Percentiles rank a stretch among this genome's conserved stretches.
Conservation (phyloP, 2,797 vertebrate genomes). For the Anisognathus igniventris region DNA sequence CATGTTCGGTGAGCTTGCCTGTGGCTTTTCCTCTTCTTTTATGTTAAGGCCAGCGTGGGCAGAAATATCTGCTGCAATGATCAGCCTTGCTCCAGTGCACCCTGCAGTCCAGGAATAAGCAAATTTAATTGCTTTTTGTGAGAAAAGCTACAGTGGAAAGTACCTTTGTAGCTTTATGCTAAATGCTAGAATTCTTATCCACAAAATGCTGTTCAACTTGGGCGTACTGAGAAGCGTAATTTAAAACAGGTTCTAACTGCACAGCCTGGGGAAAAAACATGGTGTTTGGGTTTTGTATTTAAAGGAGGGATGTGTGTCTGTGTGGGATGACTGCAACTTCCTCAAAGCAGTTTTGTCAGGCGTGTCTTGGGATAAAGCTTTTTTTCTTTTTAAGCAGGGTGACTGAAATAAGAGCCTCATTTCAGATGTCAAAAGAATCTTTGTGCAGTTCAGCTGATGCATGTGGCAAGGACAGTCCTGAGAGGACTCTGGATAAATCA, state of each 20-base stretch:
- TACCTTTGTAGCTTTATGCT: not conserved
- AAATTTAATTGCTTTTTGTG: not conserved
- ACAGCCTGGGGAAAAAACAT: not conserved
- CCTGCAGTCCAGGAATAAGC: not conserved
- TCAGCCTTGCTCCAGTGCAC: not conserved
- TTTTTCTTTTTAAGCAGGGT: not conserved
- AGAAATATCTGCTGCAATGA: not conserved
- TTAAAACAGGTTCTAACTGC: not conserved
- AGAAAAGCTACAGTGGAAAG: not conserved
- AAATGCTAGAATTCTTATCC: not conserved
- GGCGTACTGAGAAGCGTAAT: not conserved
- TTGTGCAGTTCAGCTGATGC: fast-evolving
- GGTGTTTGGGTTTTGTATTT: not conserved
- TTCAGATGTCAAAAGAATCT: not conserved
- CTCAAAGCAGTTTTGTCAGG: not conserved
- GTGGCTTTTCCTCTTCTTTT: not conserved
- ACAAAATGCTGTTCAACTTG: not conserved
- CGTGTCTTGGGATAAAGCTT: not conserved
- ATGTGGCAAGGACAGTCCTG: not conserved
- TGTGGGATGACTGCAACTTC: not conserved
- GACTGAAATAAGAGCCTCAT: not conserved
- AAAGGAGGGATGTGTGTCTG: not conserved
- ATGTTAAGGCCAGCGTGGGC: fast-evolving
- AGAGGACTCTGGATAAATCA: fast-evolving
- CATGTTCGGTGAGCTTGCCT: not conserved